Evolutionary conservation across 2,888 invertebrate species (phyloP), one percentile per base, ranked within the genome.

Genomic region (Amiota communis): DNA sequence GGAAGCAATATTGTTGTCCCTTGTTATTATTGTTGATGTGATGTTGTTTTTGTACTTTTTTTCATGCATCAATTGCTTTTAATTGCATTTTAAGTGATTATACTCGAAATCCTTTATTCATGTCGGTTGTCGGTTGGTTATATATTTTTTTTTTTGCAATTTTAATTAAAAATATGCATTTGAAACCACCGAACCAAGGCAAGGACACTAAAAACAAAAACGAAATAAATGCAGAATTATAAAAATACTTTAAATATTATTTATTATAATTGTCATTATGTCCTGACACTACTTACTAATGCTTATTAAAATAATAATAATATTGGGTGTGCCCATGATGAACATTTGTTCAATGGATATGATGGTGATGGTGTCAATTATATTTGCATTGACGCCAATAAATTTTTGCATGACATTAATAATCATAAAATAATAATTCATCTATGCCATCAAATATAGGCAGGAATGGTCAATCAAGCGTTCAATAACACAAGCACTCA

Each of bases 341-440:
- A 36, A 36, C 36, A 36, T 36, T 36, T 36, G 36, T 36, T 36
- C 6, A 36, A 36, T 36, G 6, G 36, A 36, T n/a, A n/a, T 36
- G 8, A 36, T 2, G 2, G 4, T 36, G 4, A 36, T 36, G 17
- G 51, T 51, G 67, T 36, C 67, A 68, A 68, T 68, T 68, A 53
- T 68, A 53, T 68, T 68, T 68, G n/a, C 67, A 17, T n/a, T 68
- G 67, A 68, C 67, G 67, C 67, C 67, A 68, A 53, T 68, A 68
- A 68, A 51, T 68, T 68, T 68, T 53, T 23, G 51, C 51, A 53
- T 68, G 67, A 51, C 67, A 68, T 68, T 68, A 68, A 68, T 68
- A 68, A 68, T 68, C 51, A 68, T 68, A 51, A 68, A 68, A 68
- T 68, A 68, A 68, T 68, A 68, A 51, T 51, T 68, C 67, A 68